Conservation (phyloP, 2,888 invertebrate genomes). For the Elmis aenea region DNA sequence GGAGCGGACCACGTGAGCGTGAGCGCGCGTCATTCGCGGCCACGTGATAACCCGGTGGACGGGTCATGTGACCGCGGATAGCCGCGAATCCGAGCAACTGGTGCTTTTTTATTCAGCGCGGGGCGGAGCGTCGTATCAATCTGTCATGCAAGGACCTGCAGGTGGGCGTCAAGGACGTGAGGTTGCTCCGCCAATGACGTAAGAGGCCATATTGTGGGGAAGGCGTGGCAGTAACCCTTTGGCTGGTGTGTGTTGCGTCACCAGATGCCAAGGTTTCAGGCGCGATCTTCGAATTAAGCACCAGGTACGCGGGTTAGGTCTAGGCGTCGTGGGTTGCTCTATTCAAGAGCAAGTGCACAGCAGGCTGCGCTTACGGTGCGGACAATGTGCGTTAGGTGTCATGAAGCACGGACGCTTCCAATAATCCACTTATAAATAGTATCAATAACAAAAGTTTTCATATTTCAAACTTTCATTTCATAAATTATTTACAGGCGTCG, state of each 20-base stretch:
- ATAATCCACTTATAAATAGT: no score
- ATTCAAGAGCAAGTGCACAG: not conserved
- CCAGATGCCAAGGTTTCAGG: constrained; percentile 18
- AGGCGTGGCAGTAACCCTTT: constrained; percentile 52
- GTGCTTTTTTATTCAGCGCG: constrained; percentile 33
- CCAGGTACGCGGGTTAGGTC: constrained; percentile 1
- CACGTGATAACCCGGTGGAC: constrained; percentile 27
- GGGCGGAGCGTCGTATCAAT: constrained; percentile 40
- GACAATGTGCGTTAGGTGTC: no score
- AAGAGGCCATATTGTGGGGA: constrained; percentile 61
- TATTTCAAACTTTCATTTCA: no score
- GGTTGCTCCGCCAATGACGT: constrained; percentile 55
- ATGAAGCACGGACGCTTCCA: no score
- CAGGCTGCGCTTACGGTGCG: no score
- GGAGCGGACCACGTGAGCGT: constrained; percentile 29
- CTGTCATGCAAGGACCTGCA: constrained; percentile 40
- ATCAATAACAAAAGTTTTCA: no score
- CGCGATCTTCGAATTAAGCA: no score
- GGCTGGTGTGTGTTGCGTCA: constrained; percentile 34
- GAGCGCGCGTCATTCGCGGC: constrained; percentile 30
- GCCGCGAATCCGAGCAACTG: constrained; percentile 37
- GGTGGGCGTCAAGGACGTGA: constrained; percentile 43
- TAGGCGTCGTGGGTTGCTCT: not conserved
- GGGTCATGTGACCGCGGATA: constrained; percentile 34
- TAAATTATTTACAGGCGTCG: no score